Evolutionary conservation across 2,888 invertebrate genomes (phyloP).

Genomic region (Cryptops parisi): DNA sequence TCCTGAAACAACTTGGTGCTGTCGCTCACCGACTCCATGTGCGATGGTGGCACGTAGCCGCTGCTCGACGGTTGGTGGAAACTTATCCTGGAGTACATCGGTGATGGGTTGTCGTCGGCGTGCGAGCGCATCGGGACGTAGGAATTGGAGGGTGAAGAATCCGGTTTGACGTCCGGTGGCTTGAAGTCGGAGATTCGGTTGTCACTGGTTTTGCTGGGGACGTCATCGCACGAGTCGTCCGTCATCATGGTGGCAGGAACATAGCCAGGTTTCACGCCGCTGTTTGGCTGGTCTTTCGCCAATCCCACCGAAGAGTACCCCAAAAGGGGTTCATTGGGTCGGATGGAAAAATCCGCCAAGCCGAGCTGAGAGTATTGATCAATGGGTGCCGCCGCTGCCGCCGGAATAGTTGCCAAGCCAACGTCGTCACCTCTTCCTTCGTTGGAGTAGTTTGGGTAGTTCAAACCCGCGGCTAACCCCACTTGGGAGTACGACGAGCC

Average conservation of each 20-base stretch:
- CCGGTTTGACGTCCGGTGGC: neutral
- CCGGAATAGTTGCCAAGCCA: neutral
- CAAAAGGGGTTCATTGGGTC: neutral
- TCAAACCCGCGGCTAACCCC: neutral
- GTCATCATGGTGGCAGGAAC: neutral
- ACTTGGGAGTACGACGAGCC: conserved; percentile 5
- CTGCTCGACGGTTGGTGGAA: neutral
- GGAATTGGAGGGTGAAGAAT: neutral
- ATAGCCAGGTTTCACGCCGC: neutral
- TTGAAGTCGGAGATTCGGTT: neutral
- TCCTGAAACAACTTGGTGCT: neutral
- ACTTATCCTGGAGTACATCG: conserved; percentile 7
- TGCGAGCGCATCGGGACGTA: neutral
- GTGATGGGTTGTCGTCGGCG: neutral
- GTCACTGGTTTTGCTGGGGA: neutral
- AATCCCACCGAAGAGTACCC: neutral
- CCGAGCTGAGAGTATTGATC: neutral
- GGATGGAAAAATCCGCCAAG: neutral
- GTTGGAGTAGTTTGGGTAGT: conserved; percentile 2
- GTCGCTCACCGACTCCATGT: neutral
- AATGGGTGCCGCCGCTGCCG: neutral
- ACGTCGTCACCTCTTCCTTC: neutral
- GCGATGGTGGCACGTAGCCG: conserved; percentile 1
- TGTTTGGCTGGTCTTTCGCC: no score
- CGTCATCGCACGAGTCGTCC: neutral